A percentile compares a stretch with the other conserved stretches of the same genome.
These are phyloP conservation scores for Tachypleus tridentatus DNA, from an alignment of 1,140 invertebrate genomes.

Conservation along the genomic window DNA sequence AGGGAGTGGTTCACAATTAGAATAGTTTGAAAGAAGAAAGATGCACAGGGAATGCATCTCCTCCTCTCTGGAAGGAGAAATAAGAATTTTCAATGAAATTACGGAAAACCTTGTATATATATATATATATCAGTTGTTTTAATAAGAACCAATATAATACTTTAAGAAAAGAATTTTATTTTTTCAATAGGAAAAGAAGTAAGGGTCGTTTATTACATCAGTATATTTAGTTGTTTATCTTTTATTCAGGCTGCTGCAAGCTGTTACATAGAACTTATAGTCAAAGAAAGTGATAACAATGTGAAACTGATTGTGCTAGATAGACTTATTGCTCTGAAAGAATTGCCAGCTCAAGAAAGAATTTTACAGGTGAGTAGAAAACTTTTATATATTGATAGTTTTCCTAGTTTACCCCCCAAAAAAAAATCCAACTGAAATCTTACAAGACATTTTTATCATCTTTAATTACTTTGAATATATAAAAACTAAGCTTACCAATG, in stretches of 20 bases:
- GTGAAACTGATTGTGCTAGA: slow-evolving; percentile 98
- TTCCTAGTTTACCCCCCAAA: background rate
- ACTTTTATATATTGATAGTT: background rate
- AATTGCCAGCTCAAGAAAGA: slow-evolving; percentile 73
- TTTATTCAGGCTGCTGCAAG: slow-evolving; percentile 67
- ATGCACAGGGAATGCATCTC: too few species aligned
- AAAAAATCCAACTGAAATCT: background rate
- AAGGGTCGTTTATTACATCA: too few species aligned
- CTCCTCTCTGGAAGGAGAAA: too few species aligned
- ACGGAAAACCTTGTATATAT: background rate
- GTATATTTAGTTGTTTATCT: slow-evolving; percentile 5
- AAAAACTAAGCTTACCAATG: too few species aligned
- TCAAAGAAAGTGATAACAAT: slow-evolving; percentile 99
- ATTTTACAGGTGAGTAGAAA: slow-evolving; percentile 56
- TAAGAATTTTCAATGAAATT: background rate
- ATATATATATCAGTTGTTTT: slow-evolving; percentile 1
- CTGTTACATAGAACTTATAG: slow-evolving; percentile 96
- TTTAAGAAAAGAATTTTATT: too few species aligned
- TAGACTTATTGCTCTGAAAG: slow-evolving; percentile 76
- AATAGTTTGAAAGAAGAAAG: too few species aligned
- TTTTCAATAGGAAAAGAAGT: too few species aligned
- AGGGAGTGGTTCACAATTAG: too few species aligned
- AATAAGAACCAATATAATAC: background rate
- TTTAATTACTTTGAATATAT: too few species aligned
- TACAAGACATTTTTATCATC: too few species aligned